These are phyloP conservation scores for Proisotoma minuta DNA, from an alignment of 2,888 invertebrate genomes.

Conservation along the genomic window DNA sequence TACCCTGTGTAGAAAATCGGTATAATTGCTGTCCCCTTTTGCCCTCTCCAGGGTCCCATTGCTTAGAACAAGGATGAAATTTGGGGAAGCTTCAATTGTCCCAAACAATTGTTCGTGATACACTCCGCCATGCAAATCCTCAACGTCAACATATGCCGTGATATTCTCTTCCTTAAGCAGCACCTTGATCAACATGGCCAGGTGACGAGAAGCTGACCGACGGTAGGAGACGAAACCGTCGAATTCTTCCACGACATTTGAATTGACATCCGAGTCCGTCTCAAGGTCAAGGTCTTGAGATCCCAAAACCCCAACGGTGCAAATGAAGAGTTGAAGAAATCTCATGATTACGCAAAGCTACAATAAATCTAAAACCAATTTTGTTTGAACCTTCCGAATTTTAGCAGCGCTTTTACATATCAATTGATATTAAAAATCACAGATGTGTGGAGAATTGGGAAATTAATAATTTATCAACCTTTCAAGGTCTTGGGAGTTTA, in stretches of 20 bases:
- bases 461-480: too few relatives aligned
- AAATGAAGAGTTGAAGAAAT: too few relatives aligned
- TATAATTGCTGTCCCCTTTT: slow-evolving; percentile 27
- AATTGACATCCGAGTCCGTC: too few relatives aligned
- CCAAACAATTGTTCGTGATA: slow-evolving; percentile 23
- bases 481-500: too few relatives aligned
- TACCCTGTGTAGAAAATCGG: slow-evolving; percentile 29
- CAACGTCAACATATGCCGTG: slow-evolving; percentile 26
- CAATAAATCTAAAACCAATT: too few relatives aligned
- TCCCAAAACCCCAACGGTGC: too few relatives aligned
- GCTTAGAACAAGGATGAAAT: slow-evolving; percentile 28
- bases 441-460: too few relatives aligned
- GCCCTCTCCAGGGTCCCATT: slow-evolving; percentile 28
- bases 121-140: slow-evolving; percentile 24
- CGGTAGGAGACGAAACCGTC: slow-evolving; percentile 28
- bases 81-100: slow-evolving; percentile 12
- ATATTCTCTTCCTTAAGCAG: slow-evolving; percentile 18
- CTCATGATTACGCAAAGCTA: too few relatives aligned
- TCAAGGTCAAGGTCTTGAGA: too few relatives aligned
- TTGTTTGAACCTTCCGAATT: too few relatives aligned
- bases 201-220: slow-evolving; percentile 15
- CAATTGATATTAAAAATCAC: too few relatives aligned
- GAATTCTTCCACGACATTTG: not conserved
- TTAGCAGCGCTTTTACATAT: too few relatives aligned
- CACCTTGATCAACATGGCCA: slow-evolving; percentile 28